Conservation (phyloP, 2,113 vertebrate species). For the Nematolebias whitei region DNA sequence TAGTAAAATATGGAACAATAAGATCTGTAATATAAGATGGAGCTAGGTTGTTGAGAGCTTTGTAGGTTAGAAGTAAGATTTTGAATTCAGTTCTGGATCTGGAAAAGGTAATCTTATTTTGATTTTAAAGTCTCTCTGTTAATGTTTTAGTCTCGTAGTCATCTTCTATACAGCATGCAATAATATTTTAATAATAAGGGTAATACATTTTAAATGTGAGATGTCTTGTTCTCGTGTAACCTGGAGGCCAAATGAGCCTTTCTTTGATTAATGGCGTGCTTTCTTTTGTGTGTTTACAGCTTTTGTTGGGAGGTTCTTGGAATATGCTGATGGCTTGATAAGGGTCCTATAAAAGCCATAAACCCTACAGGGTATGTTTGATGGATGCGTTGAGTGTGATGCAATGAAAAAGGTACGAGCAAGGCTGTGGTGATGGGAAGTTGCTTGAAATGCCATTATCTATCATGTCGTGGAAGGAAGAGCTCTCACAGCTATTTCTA, state of each 20-base stretch:
- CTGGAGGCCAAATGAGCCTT: background rate
- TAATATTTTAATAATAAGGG: background rate
- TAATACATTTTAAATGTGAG: background rate
- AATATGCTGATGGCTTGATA: conserved; percentile 10
- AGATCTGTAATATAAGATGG: no score
- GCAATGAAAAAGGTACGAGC: conserved; percentile 53
- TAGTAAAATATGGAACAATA: no score
- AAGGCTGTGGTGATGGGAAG: conserved; percentile 41
- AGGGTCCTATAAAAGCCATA: conserved; percentile 36
- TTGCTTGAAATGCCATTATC: conserved; percentile 51
- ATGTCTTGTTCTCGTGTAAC: background rate
- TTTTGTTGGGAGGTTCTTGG: conserved; percentile 20
- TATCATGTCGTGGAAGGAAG: conserved; percentile 46
- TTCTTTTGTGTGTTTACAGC: conserved; percentile 8
- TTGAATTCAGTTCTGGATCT: no score
- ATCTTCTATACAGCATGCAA: background rate
- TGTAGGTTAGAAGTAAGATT: no score
- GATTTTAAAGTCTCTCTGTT: background rate
- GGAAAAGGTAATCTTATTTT: no score
- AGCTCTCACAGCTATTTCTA: conserved; percentile 47
- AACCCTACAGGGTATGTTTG: conserved; percentile 24
- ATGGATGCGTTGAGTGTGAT: conserved; percentile 18
- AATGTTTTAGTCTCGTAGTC: background rate
- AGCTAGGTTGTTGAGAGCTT: no score
- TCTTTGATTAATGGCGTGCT: background rate